Evolutionary conservation across 2,113 vertebrate species (phyloP).

Genomic region (Pimephales promelas): DNA sequence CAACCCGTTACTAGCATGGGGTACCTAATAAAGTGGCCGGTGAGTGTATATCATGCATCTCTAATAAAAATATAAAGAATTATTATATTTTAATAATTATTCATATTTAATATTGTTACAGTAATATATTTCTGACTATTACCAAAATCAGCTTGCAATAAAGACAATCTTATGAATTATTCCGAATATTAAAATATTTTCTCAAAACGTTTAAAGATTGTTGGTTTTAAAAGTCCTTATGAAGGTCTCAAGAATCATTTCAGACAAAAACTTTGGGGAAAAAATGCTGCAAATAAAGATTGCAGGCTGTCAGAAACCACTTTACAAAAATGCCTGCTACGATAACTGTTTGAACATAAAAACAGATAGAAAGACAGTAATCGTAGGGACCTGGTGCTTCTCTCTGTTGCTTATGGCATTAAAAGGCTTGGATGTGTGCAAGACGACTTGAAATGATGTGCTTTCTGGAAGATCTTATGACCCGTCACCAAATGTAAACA

Average conservation of each 20-base stretch:
- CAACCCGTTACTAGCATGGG: no score
- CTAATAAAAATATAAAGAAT: no score
- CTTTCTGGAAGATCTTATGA: constrained; percentile 1
- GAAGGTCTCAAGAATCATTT: background rate
- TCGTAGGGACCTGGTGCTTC: background rate
- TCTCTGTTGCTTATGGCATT: background rate
- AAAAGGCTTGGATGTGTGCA: background rate
- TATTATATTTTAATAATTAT: no score
- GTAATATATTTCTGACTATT: no score
- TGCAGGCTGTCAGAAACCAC: constrained; percentile 5
- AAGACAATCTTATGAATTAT: background rate
- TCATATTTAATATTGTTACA: no score
- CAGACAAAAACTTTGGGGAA: background rate
- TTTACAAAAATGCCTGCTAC: background rate
- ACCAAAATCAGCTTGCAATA: background rate
- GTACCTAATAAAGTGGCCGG: no score
- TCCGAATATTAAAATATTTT: background rate
- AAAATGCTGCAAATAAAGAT: background rate
- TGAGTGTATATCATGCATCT: no score
- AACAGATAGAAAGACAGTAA: background rate
- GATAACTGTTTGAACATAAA: background rate
- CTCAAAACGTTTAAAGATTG: background rate
- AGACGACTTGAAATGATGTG: background rate
- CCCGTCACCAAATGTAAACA: background rate
- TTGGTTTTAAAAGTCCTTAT: background rate